These are phyloP conservation scores for Rhadinocentrus ornatus DNA, from an alignment of 2,797 vertebrate species.

Conservation along the genomic window DNA sequence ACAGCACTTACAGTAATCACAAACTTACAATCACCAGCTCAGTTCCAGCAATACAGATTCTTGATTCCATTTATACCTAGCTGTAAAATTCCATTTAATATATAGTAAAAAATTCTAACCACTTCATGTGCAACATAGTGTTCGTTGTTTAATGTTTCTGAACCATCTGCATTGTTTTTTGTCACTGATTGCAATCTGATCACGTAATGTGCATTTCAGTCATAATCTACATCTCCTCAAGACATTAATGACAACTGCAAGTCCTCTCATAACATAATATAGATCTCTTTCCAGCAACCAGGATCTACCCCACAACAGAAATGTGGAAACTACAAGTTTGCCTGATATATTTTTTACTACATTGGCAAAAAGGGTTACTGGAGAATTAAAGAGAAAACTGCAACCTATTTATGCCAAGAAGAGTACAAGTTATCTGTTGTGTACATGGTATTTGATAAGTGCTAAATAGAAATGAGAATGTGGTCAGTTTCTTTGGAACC, in stretches of 20 bases:
- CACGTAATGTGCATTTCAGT: constrained; percentile 4
- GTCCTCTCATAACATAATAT: constrained; percentile 4
- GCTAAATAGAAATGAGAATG: not conserved
- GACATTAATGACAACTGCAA: constrained; percentile 5
- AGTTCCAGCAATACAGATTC: constrained; percentile 7
- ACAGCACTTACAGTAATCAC: constrained; percentile 19
- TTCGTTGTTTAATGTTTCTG: constrained; percentile 3
- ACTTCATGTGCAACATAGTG: not conserved
- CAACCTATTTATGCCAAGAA: not conserved
- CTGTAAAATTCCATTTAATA: constrained; percentile 21
- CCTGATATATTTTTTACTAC: not conserved
- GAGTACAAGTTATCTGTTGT: constrained; percentile 1
- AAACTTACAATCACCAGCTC: constrained; percentile 1
- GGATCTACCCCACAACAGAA: constrained; percentile 6
- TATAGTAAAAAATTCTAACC: not conserved
- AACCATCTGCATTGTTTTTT: not conserved
- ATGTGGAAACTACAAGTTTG: not conserved
- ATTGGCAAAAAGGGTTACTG: not conserved
- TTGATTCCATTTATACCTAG: constrained; percentile 42
- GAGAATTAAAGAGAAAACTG: constrained; percentile 2
- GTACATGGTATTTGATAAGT: not conserved
- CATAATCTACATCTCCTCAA: not conserved
- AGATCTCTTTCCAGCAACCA: not conserved
- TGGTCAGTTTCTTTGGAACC: no score
- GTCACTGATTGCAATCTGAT: constrained; percentile 14